Percentiles rank a stretch among this genome's conserved stretches.
These are phyloP conservation scores for Pseudolaguvia tuberculata DNA, from an alignment of 2,113 vertebrate species.

Conservation along the genomic window DNA sequence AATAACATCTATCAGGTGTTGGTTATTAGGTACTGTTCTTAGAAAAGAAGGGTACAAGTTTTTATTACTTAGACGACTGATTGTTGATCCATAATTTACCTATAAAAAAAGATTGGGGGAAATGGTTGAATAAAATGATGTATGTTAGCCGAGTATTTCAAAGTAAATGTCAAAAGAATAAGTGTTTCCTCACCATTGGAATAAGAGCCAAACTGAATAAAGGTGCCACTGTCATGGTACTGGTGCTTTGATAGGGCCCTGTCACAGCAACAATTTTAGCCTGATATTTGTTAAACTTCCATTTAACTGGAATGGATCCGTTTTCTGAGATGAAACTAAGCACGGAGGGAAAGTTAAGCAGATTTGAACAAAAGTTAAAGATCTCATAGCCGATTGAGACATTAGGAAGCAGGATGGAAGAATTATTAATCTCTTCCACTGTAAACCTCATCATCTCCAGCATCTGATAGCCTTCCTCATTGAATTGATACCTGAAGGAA, in stretches of 20 bases:
- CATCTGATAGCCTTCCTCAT: conserved; percentile 61
- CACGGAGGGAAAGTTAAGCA: conserved; percentile 56
- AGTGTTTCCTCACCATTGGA: conserved; percentile 68
- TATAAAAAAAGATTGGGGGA: conserved; percentile 47
- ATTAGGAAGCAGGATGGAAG: conserved; percentile 71
- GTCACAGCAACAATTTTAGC: conserved; percentile 63
- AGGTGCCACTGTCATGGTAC: conserved; percentile 56
- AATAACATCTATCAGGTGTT: conserved; percentile 66
- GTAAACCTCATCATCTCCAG: conserved; percentile 76
- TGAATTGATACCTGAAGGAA: conserved; percentile 49
- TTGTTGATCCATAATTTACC: conserved; percentile 75
- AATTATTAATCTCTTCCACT: conserved; percentile 81
- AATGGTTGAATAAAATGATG: background rate
- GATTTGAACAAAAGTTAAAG: conserved; percentile 70
- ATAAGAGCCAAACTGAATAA: conserved; percentile 69
- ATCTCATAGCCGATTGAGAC: conserved; percentile 79
- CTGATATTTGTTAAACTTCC: conserved; percentile 18
- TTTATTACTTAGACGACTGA: conserved; percentile 62
- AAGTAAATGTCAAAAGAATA: background rate
- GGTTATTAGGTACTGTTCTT: conserved; percentile 71
- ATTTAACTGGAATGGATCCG: conserved; percentile 44
- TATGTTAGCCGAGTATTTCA: background rate
- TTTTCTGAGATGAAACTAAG: conserved; percentile 58
- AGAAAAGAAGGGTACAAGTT: conserved; percentile 72
- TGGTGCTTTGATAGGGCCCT: conserved; percentile 62